phyloP scores from a whole-genome alignment of 1,140 invertebrate species.

The Diabrotica undecimpunctata region DNA sequence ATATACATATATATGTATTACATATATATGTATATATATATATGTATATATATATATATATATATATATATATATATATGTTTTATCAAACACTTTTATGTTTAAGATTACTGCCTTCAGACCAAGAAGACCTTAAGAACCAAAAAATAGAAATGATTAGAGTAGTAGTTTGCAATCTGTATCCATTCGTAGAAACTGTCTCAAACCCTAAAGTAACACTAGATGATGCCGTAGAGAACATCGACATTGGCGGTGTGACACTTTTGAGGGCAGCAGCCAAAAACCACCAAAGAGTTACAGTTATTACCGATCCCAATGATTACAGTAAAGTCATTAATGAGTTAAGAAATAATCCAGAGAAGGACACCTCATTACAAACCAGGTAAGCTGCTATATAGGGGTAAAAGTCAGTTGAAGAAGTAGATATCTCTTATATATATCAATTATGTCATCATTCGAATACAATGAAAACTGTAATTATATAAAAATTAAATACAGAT shows the following conservation, averaged over 20 bases:
- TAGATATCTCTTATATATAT: too few species aligned
- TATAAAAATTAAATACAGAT: too few species aligned
- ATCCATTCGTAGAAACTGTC: slow-evolving; percentile 92
- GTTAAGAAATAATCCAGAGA: slow-evolving; percentile 53
- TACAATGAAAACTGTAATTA: too few species aligned
- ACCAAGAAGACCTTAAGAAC: slow-evolving; percentile 75
- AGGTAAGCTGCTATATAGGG: slow-evolving; percentile 53
- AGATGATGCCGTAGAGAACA: slow-evolving; percentile 93
- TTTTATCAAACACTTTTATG: background rate
- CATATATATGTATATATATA: too few species aligned
- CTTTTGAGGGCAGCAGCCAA: slow-evolving; percentile 93
- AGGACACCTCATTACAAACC: slow-evolving; percentile 67
- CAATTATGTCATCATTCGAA: too few species aligned
- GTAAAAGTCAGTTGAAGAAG: too few species aligned
- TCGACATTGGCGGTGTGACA: slow-evolving; percentile 96
- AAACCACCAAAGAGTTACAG: slow-evolving; percentile 93
- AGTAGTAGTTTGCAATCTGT: slow-evolving; percentile 93
- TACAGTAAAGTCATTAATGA: slow-evolving; percentile 76
- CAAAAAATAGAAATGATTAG: slow-evolving; percentile 72
- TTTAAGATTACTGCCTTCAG: slow-evolving; percentile 65
- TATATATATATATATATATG: too few species aligned
- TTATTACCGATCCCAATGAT: slow-evolving; percentile 90
- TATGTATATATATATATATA: too few species aligned
- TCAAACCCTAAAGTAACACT: slow-evolving; percentile 77
- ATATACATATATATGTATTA: too few species aligned